phyloP scores from a whole-genome alignment of 2,113 vertebrate genomes.

The Engraulis encrasicolus region DNA sequence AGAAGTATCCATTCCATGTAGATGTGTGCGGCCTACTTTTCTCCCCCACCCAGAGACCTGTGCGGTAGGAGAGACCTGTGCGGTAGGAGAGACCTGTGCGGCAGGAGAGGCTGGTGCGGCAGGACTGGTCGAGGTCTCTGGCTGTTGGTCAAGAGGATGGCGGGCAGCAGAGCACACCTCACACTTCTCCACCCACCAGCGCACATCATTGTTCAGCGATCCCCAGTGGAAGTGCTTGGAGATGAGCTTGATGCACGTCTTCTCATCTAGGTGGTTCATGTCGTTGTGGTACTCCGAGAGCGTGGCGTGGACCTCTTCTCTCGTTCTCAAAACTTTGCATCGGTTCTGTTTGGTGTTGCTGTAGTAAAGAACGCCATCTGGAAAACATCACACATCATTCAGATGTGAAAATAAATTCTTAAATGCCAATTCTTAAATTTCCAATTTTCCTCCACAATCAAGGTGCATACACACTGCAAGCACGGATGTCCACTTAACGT shows the following conservation, averaged over 20 bases:
- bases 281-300: conserved; percentile 67
- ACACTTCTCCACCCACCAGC: conserved; percentile 66
- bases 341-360: conserved; percentile 41
- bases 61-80: too few relatives aligned
- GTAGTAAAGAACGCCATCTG: conserved; percentile 49
- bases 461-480: too few relatives aligned
- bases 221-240: conserved; percentile 66
- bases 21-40: too few relatives aligned
- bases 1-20: too few relatives aligned
- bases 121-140: background rate
- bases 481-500: too few relatives aligned
- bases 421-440: too few relatives aligned
- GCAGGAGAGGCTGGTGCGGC: too few relatives aligned
- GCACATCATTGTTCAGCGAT: conserved; percentile 63
- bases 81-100: too few relatives aligned
- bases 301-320: conserved; percentile 55
- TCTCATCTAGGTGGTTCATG: conserved; percentile 66
- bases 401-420: too few relatives aligned
- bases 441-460: too few relatives aligned
- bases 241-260: conserved; percentile 68
- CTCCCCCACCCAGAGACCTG: too few relatives aligned
- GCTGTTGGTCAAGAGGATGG: background rate
- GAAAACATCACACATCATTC: conserved; percentile 26
- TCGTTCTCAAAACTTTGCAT: conserved; percentile 63
- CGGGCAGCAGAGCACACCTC: conserved; percentile 39